Evolutionary conservation across 2,113 vertebrate genomes (phyloP), one percentile per base, ranked within the genome.

Genomic region (Rhinolophus sinicus): DNA sequence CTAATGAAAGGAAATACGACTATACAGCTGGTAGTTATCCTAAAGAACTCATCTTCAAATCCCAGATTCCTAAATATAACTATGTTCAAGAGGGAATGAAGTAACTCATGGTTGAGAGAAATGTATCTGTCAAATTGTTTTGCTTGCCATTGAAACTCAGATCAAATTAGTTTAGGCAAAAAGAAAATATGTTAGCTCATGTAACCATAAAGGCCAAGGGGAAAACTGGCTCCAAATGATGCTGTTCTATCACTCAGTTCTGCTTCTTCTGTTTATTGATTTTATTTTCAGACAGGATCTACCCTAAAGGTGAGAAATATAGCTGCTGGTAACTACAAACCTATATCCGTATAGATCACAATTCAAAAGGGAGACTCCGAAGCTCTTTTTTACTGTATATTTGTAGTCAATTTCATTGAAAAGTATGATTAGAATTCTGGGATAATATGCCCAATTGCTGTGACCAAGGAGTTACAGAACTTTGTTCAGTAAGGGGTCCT

Each of bases 111-210:
- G 8, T 50, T 75, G 54, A 64, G 35, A 86, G 58, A 58, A 62
- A 82, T 83, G 16, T 93, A 77, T 62, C 21, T 88, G 18, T 65
- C n/a, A 93, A 30, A 14, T 11, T 80, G 72, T 76, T 95, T 94
- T 94, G 10, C 26, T 93, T 97, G 33, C n/a, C 76, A 47, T 54
- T 60, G 38, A 92, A 96, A 95, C 35, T 54, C 52, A 90, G 77
- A 56, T 88, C 47, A 93, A 88, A 83, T 76, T 33, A 62, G n/a
- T 14, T 92, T 93, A 88, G 54, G 35, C 26, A 77, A 54, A 78
- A 90, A 80, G 9, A 1, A 95, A 84, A 26, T 47, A 30, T 65
- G 6, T 47, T 93, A 47, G 26, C 4, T 88, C n/a, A 11, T 28
- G n/a, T 93, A 60, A 52, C n/a, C 84, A 30, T 91, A 73, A 93